Base-by-base conservation (phyloP, 2,113 vertebrate genomes). In the Ibidorhyncha struthersii region DNA sequence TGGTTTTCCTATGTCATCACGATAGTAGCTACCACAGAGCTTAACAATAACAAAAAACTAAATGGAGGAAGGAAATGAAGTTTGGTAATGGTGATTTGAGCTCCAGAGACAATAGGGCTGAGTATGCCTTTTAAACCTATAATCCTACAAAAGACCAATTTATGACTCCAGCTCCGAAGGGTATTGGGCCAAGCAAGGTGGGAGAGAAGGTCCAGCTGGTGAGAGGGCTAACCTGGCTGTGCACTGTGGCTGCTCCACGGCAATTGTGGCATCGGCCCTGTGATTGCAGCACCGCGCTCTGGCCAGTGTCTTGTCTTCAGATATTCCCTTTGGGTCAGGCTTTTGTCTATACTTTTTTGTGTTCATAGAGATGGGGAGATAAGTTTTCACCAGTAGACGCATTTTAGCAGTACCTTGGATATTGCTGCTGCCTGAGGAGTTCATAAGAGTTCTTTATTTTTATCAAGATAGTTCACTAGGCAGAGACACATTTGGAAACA, bases 401-500 rank as follows among this genome's bases (percentile, higher is more conserved):
- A 23, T 70, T 67, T 84, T 14, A 84, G 43, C 2, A 1, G 21
- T 50, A 50, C 29, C 36, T n/a, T 79, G 23, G 43, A 73, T 81
- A 59, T 27, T 52, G 55, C 69, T 74, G 32, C 56, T 71, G 59
- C 41, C 59, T 34, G 81, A 63, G 26, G 30, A 91, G 38, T 61
- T 86, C 49, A 29, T 15, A 4, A 67, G 21, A 84, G 45, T 55
- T 53, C 62, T 72, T 89, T 70, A 19, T 88, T 95, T 88, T 91
- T 67, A 89, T 81, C 72, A 53, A 34, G 65, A 53, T 65, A 65
- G 52, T 79, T 93, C 69, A 87, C 47, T 40, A 52, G 43, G 61
- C 83, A 92, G 72, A 81, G 36, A 76, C n/a, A 47, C 73, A 94
- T 94, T 92, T 95, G 86, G 83, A 95, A 96, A 69, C 82, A 92